Evolutionary conservation across 2,113 vertebrate species (phyloP).

Genomic region (Dromaius novaehollandiae): DNA sequence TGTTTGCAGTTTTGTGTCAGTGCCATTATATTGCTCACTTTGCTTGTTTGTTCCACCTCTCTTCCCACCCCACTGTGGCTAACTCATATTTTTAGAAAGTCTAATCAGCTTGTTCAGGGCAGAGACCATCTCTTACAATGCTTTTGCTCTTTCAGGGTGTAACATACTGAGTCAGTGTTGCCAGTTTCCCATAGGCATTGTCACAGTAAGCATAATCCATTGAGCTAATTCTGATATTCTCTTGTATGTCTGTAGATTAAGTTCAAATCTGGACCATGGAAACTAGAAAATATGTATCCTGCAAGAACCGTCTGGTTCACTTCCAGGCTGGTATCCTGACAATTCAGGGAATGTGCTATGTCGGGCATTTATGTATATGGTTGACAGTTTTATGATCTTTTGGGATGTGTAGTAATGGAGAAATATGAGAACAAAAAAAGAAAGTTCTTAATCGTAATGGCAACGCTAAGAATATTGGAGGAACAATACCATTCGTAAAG

Average conservation of each 20-base stretch:
- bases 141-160: neutral
- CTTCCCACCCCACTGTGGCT: neutral
- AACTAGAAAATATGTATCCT: neutral
- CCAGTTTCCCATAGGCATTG: neutral
- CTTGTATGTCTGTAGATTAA: neutral
- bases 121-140: neutral
- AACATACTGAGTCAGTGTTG: neutral
- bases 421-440: neutral
- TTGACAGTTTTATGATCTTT: neutral
- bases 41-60: neutral
- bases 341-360: neutral
- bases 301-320: neutral
- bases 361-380: neutral
- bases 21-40: neutral
- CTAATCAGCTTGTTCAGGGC: neutral
- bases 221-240: neutral
- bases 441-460: neutral
- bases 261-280: neutral
- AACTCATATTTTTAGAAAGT: neutral
- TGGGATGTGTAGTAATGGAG: neutral
- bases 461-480: neutral
- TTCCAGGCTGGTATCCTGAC: neutral
- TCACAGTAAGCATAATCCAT: neutral
- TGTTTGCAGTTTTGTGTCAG: too few relatives aligned
- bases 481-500: neutral